Evolutionary conservation across 2,797 vertebrate species (phyloP).

Genomic region (Lepidocolaptes lacrymiger): DNA sequence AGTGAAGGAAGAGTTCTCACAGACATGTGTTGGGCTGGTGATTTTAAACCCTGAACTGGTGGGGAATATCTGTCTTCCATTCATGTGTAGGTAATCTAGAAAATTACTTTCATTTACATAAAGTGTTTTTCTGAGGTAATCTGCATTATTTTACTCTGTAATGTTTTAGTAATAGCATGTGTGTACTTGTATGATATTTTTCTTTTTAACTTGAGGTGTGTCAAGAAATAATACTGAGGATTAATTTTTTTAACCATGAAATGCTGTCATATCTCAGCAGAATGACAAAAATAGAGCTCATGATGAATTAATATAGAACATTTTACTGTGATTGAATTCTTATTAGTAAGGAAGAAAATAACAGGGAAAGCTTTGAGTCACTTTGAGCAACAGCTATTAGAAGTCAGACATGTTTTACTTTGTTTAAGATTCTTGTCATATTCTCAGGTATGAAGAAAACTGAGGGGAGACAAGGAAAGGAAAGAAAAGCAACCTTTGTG

Average conservation of each 20-base stretch:
- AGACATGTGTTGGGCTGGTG: background rate
- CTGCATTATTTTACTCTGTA: background rate
- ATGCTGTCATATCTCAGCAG: background rate
- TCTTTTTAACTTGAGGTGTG: background rate
- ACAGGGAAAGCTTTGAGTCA: background rate
- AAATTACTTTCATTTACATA: background rate
- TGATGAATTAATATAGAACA: background rate
- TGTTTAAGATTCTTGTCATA: background rate
- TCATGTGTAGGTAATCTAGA: background rate
- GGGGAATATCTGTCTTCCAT: background rate
- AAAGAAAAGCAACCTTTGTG: background rate
- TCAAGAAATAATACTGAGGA: background rate
- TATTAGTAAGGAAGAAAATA: background rate
- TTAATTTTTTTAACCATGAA: background rate
- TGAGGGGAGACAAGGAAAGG: background rate
- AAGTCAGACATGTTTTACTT: background rate
- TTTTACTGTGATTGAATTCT: background rate
- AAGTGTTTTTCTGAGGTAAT: background rate
- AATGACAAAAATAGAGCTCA: constrained; percentile 5
- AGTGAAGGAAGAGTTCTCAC: background rate
- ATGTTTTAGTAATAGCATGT: background rate
- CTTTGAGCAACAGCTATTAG: background rate
- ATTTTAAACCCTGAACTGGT: background rate
- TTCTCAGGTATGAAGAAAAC: background rate
- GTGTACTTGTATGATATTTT: background rate